These are phyloP conservation scores for Isotomurus palustris DNA, from an alignment of 2,888 invertebrate species.

Conservation along the genomic window DNA sequence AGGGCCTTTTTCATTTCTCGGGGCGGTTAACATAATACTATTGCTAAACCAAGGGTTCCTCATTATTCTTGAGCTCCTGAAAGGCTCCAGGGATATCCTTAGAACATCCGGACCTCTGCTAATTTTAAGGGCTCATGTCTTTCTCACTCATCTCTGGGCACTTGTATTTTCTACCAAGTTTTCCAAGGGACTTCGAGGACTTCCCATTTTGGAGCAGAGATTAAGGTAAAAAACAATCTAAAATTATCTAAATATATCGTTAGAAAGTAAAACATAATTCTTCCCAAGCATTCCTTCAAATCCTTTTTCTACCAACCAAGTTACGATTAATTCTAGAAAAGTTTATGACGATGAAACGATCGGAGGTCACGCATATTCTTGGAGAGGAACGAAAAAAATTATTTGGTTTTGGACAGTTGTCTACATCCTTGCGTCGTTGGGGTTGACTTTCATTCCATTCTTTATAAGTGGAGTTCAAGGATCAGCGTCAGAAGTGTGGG, in stretches of 20 bases:
- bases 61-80: constrained; percentile 16
- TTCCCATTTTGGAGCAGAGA: constrained; percentile 38
- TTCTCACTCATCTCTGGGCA: constrained; percentile 39
- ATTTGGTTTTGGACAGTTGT: constrained; percentile 28
- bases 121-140: constrained; percentile 39
- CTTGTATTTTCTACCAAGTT: constrained; percentile 30
- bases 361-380: too few relatives aligned
- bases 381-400: too few relatives aligned
- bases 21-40: constrained; percentile 30
- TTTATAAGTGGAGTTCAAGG: constrained; percentile 19
- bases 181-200: constrained; percentile 24
- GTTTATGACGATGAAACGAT: too few relatives aligned
- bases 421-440: constrained; percentile 30
- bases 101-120: constrained; percentile 32
- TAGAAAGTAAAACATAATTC: too few relatives aligned
- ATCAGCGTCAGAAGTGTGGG: constrained; percentile 19
- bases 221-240: too few relatives aligned
- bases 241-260: too few relatives aligned
- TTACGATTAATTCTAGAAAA: too few relatives aligned
- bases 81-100: constrained; percentile 40
- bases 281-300: too few relatives aligned
- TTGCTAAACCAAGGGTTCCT: constrained; percentile 37
- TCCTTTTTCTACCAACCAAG: too few relatives aligned
- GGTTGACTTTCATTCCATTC: constrained; percentile 31
- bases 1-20: constrained; percentile 31